Evolutionary conservation across 2,113 vertebrate species (phyloP), one percentile per base, ranked within the genome.

Genomic region (Climacteris rufus): DNA sequence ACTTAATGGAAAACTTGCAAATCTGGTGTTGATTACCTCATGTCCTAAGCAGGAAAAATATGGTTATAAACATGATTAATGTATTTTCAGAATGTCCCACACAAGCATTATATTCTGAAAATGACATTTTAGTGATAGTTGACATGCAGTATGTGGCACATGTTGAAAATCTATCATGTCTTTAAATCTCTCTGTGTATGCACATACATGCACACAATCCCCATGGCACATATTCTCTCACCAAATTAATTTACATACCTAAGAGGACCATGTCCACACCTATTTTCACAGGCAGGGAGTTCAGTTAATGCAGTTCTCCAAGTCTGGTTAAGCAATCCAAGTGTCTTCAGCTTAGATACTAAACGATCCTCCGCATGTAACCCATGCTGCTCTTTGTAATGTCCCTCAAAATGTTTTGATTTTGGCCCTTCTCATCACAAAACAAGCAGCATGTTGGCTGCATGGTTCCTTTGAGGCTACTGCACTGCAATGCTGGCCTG

Each of bases 1-100:
- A 74, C 82, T 92, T 31, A 86, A 52, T 30, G 60, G 76, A 89
- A 96, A 93, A 81, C 57, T 92, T 90, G 83, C 44, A 89, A 75
- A 95, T 84, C 83, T 82, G 85, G 45, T 1, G 24, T 56, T 89
- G 78, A 89, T 90, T 96, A 92, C 23, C n/a, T 94, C 78, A 84
- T 37, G 31, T 63, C 60, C 64, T 52, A 60, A 89, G 56, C 61
- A 76, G 68, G 42, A 93, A 90, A 88, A 93, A 88, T 90, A 89
- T 24, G 20, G 79, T 64, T 83, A 88, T 92, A 93, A 95, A 81
- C 25, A 53, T 59, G 88, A 94, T 45, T 49, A 52, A 90, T 78
- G 49, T 33, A 64, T 90, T 95, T 96, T 60, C 59, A 84, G 47
- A 71, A 75, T 78, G 72, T 59, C 90, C 88, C 77, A 71, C 80